Percentiles rank a stretch among this genome's conserved stretches.
These are phyloP conservation scores for Saimiri boliviensis DNA, from an alignment of 2,113 vertebrate species.

Conservation along the genomic window DNA sequence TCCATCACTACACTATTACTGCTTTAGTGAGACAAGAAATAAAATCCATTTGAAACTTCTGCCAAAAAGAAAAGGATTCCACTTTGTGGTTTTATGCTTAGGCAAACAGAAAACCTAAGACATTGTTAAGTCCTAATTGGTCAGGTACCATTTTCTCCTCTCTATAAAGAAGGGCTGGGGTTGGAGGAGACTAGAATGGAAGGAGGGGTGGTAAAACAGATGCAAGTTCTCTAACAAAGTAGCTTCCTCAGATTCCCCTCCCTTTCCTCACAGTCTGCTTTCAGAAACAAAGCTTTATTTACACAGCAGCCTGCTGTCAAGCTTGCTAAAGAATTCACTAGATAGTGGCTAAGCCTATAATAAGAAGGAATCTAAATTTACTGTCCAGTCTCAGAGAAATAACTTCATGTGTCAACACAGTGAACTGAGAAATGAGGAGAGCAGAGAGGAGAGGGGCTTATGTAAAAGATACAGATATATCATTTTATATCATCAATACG, in stretches of 20 bases:
- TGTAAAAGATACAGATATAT: not conserved
- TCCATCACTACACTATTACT: not conserved
- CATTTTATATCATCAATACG: not conserved
- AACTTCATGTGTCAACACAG: not conserved
- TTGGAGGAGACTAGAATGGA: not conserved
- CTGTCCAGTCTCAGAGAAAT: not conserved
- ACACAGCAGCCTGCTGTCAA: not conserved
- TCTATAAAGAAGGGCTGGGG: not conserved
- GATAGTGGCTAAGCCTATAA: not conserved
- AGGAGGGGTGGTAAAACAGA: not conserved
- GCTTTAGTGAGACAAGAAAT: not conserved
- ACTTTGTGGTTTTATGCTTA: not conserved
- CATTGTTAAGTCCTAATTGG: not conserved
- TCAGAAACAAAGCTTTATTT: conserved; percentile 7
- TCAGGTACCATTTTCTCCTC: not conserved
- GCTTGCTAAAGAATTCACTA: conserved; percentile 39
- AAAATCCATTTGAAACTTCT: conserved; percentile 5
- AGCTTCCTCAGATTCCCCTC: not conserved
- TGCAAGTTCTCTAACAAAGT: not conserved
- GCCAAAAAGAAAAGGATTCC: not conserved
- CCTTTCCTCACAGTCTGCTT: not conserved
- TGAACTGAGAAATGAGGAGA: not conserved
- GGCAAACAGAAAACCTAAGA: conserved; percentile 26
- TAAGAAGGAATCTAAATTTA: conserved; percentile 38
- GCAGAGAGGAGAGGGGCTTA: not conserved